Evolutionary conservation across 2,888 invertebrate species (phyloP).

Genomic region (Trichopria drosophilae): DNA sequence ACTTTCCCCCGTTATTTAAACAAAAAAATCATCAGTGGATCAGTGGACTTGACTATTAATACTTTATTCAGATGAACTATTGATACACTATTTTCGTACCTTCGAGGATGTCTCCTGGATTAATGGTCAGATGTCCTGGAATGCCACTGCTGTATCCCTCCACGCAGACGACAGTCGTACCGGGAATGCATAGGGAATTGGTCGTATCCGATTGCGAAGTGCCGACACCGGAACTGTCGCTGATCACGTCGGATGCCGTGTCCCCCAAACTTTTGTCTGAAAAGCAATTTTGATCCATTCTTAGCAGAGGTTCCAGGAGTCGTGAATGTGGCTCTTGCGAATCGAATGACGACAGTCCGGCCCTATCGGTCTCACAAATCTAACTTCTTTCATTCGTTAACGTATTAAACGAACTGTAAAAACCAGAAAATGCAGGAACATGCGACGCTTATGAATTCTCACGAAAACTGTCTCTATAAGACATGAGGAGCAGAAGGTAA

Average conservation of each 20-base stretch:
- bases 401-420: too few relatives aligned
- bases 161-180: conserved; percentile 83
- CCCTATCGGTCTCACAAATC: too few relatives aligned
- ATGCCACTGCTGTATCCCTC: conserved; percentile 76
- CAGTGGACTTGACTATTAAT: too few relatives aligned
- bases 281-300: conserved; percentile 42
- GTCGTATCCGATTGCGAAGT: conserved; percentile 85
- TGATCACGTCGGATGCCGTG: conserved; percentile 82
- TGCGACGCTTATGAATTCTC: too few relatives aligned
- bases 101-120: conserved; percentile 89
- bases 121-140: conserved; percentile 78
- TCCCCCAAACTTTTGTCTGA: conserved; percentile 89
- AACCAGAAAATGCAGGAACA: too few relatives aligned
- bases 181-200: conserved; percentile 75
- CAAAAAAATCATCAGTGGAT: too few relatives aligned
- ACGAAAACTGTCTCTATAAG: too few relatives aligned
- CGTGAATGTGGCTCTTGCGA: background rate
- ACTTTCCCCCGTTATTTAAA: too few relatives aligned
- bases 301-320: background rate
- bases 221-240: conserved; percentile 90
- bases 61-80: too few relatives aligned
- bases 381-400: too few relatives aligned
- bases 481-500: too few relatives aligned
- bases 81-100: too few relatives aligned
- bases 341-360: background rate